Base-by-base conservation (phyloP, 2,888 invertebrate genomes). In the Incurvaria masculella region DNA sequence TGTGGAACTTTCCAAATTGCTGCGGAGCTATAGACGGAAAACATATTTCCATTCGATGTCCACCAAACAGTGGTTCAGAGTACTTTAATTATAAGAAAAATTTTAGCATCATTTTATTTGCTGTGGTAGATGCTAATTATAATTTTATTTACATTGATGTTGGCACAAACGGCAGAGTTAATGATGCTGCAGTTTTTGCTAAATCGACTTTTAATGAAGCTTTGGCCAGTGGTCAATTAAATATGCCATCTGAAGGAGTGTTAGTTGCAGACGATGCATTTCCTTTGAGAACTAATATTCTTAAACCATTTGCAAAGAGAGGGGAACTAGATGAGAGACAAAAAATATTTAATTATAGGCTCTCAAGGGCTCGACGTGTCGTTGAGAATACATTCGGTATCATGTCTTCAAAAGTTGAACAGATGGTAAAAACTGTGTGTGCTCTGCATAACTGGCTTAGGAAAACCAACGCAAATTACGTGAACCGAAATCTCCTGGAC, bases 361-460 rank as follows among this genome's bases (percentile, higher is more conserved):
- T 59, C 26, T 59, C 56, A 18, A 48, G 57, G 44, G 55, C 56
- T 44, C 43, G 57, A 23, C 23, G 23, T 10, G 23, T 23, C 6
- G 23, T 23, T 6, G 54, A 59, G 55, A 58, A 58, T 38, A 19
- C 55, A 41, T 57, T 57, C 44, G 54, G 57, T 40, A 57, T 58
- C 45, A 44, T 59, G 38, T 54, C 52, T 27, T 45, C 47, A 27
- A 48, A 52, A 52, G 55, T 55, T 43, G 55, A 55, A 43, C 38
- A 51, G 45, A 41, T 56, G 44, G 49, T 57, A 23, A 54, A 52
- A 53, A 49, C 55, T 17, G 48, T 52, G 19, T 57, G 55, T 53
- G 55, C 53, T 46, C 41, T 58, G 41, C 58, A 58, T 47, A 58
- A 58, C 47, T 57, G 55, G 54, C 47, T 56, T 2, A 50, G 52